Base-by-base conservation (phyloP, 2,888 invertebrate genomes). In the Phanerotoma sp. region DNA sequence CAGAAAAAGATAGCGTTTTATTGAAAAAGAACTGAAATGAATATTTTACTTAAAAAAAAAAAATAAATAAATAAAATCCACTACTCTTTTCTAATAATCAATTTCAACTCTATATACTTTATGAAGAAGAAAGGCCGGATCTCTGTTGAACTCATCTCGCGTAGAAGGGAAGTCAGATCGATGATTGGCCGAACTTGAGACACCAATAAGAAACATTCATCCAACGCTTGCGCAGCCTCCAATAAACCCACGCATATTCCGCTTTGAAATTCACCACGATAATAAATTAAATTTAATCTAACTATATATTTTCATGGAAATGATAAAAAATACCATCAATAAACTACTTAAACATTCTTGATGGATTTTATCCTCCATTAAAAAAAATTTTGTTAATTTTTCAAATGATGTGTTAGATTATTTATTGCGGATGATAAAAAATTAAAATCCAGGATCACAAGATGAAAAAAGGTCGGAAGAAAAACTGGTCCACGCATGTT, bases 221-320 rank as follows among this genome's bases (percentile, higher is more conserved):
- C 56, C 28, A 64, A 61, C 67, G 66, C 63, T 71, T 68, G 71
- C 66, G 64, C 68, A 69, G 67, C 68, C 63, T 71, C 69, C 66
- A 48, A 21, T 46, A 55, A 54, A 54, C 58, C 56, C 46, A 51
- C 58, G 41, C 50, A 21, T 21, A n/a, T 32, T 22, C 25, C 30
- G 33, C 25, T n/a, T n/a, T n/a, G n/a, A n/a, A n/a, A 40, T 28
- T 48, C 25, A 46, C 35, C 35, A 20, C 47, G 32, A 25, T 28
- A 21, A 10, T 35, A 30, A 28, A 7, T 42, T 32, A 30, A 16
- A 4, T 32, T n/a, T n/a, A n/a, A n/a, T n/a, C n/a, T n/a, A n/a
- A n/a, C n/a, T n/a, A n/a, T n/a, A n/a, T n/a, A n/a, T n/a, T n/a
- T n/a, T n/a, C n/a, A n/a, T n/a, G n/a, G n/a, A n/a, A n/a, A n/a